Evolutionary conservation across 1,140 invertebrate species (phyloP).

Genomic region (Heliconius hermathena): DNA sequence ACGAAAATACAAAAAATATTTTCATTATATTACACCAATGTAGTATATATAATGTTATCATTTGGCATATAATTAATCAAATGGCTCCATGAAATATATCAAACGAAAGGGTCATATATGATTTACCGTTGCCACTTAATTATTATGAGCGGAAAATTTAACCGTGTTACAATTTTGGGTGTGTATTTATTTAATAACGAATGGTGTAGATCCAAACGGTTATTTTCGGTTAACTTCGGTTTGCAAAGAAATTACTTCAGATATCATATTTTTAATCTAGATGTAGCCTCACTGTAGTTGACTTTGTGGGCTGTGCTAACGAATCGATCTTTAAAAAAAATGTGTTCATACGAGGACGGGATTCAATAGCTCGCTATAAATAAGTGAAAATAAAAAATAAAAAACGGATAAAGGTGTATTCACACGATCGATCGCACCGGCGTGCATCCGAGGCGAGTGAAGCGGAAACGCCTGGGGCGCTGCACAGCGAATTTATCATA

Average conservation of each 20-base stretch:
- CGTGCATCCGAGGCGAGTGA: constrained; percentile 68
- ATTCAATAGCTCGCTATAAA: constrained; percentile 57
- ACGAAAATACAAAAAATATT: background rate
- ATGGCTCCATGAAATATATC: constrained; percentile 33
- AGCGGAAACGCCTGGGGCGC: constrained; percentile 70
- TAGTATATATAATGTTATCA: constrained; percentile 27
- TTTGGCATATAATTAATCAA: constrained; percentile 40
- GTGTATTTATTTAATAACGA: background rate
- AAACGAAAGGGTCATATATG: constrained; percentile 35
- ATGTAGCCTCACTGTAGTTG: background rate
- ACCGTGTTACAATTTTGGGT: constrained; percentile 6
- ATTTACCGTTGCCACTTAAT: constrained; percentile 42
- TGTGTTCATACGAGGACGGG: constrained; percentile 30
- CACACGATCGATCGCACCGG: constrained; percentile 72
- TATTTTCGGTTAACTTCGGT: background rate
- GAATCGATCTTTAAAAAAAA: constrained; percentile 29
- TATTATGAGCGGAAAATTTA: constrained; percentile 32
- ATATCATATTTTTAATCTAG: background rate
- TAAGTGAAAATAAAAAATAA: constrained; percentile 57
- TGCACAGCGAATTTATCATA: constrained; percentile 73
- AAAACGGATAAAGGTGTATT: constrained; percentile 70
- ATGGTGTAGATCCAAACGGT: background rate
- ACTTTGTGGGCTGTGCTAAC: constrained; percentile 17
- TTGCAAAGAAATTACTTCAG: background rate
- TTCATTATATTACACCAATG: constrained; percentile 11